Evolutionary conservation across 2,888 invertebrate species (phyloP).

Genomic region (Macaria notata): DNA sequence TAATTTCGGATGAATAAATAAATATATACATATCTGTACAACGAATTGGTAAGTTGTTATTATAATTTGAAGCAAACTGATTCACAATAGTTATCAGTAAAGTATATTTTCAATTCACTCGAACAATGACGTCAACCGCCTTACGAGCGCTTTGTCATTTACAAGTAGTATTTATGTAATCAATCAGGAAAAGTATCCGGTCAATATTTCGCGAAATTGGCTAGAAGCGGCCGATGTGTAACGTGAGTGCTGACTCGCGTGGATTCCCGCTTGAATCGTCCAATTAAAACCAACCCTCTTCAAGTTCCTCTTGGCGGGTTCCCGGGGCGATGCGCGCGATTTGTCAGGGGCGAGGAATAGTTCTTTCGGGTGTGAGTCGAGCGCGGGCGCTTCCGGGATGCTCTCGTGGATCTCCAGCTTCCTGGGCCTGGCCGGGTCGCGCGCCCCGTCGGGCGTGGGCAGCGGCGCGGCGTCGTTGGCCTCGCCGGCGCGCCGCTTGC

Average conservation of each 20-base stretch:
- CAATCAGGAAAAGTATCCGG: no score
- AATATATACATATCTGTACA: no score
- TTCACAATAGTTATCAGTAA: no score
- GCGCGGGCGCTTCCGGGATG: slow-evolving; percentile 39
- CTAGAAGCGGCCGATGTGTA: slow-evolving; percentile 1
- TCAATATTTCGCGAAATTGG: no score
- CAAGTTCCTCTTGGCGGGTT: slow-evolving; percentile 54
- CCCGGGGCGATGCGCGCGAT: slow-evolving; percentile 39
- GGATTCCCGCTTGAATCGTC: slow-evolving; percentile 18
- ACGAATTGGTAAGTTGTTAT: no score
- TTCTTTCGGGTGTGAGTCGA: slow-evolving; percentile 27
- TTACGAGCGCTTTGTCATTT: no score
- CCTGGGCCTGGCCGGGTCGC: slow-evolving; percentile 30
- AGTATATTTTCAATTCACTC: no score
- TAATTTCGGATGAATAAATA: no score
- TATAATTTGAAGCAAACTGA: no score
- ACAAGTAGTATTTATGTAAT: no score
- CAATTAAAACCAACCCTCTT: slow-evolving; percentile 59
- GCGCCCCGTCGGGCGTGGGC: slow-evolving; percentile 56
- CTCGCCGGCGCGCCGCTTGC: slow-evolving; percentile 50
- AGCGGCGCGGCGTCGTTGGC: slow-evolving; percentile 57
- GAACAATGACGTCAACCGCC: no score
- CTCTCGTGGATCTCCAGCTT: slow-evolving; percentile 60
- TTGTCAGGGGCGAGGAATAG: slow-evolving; percentile 31
- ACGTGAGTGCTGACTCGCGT: slow-evolving; percentile 8